Evolutionary conservation across 2,888 invertebrate genomes (phyloP), one percentile per base, ranked within the genome.

Genomic region (Lepidocyrtoides sp.): DNA sequence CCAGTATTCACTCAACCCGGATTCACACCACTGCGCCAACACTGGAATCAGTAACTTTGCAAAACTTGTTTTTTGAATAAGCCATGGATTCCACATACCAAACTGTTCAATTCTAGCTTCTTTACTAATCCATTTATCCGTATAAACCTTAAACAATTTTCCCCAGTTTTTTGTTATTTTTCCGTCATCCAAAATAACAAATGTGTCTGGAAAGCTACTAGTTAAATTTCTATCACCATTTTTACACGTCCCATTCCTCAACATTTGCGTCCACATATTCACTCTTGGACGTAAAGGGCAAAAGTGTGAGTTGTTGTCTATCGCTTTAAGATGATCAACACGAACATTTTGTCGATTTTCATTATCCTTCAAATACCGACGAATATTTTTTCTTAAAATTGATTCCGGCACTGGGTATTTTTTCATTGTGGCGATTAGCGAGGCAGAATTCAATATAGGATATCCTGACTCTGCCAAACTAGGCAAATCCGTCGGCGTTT

Each of bases 31-130:
- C 12, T 57, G 36, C 3, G 72, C 82, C 17, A 89, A 7, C 44
- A 89, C 82, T 1, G 82, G 82, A 10, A 82, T 23, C 26, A 89
- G 41, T 3, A 82, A 32, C 7, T 75, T 72, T 12, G 60, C 82
- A 60, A 89, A 89, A 32, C 83, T 75, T 17, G 89, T 82, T 57
- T 69, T 82, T 23, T 89, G 89, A 32, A 89, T 72, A n/a, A 89
- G 41, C 89, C 89, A 89, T 2, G 89, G 89, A 2, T 60, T 7
- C 82, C 82, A 83, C 3, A 10, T 44, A 3, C 20, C 51, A 44
- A 89, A 82, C 48, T 89, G 57, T 7, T 57, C 32, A 36, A 82
- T 54, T 20, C 36, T n/a, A 8, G n/a, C 29, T 17, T 14, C 1
- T 75, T 36, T 63, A 14, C 82, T 69, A n/a, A 82, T 32, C 89